Evolutionary conservation across 2,797 vertebrate genomes (phyloP), one percentile per base, ranked within the genome.

Genomic region (Chanos chanos): DNA sequence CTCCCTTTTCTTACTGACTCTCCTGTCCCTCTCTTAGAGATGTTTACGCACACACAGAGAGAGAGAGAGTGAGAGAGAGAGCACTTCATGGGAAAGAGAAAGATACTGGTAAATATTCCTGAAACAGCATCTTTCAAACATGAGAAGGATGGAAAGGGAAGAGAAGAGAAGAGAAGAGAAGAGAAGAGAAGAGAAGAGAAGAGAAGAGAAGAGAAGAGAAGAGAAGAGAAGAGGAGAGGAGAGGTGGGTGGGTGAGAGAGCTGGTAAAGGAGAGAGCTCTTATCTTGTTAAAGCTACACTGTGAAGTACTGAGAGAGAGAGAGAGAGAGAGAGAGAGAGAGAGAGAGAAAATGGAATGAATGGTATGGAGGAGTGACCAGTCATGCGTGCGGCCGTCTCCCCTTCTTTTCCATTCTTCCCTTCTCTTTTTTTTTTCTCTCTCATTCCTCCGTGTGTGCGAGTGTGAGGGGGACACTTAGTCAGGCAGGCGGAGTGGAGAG

Each of bases 331-430:
- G 33, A 31, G 60, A 30, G 74, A 70, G n/a, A 5, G 40, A 39
- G 13, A 10, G 33, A 18, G 16, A 51, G 72, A 64, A 66, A 64
- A 59, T 81, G 85, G 85, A 89, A 90, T 89, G 87, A 90, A 88
- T 86, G 87, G 87, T 87, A 89, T 88, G 86, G 81, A 77, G 77
- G 77, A 76, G 73, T 85, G 81, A 82, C 80, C 86, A 87, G 76
- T 87, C 87, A 89, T 89, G 87, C 88, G 81, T 87, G 80, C 65
- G 70, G 16, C 18, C 44, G 31, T 61, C 49, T 63, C 51, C 7
- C 24, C 34, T 56, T 52, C 33, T 37, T 47, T 60, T 39, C 33
- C 39, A 41, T 44, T 55, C 31, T 8, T 25, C 45, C 3, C 13
- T 36, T 33, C 62, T 34, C 60, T 37, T 18, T 39, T 54, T 37